Percentiles rank a stretch among this genome's conserved stretches.
Conservation (phyloP, 2,888 invertebrate genomes). For the Sesamia inferens region DNA sequence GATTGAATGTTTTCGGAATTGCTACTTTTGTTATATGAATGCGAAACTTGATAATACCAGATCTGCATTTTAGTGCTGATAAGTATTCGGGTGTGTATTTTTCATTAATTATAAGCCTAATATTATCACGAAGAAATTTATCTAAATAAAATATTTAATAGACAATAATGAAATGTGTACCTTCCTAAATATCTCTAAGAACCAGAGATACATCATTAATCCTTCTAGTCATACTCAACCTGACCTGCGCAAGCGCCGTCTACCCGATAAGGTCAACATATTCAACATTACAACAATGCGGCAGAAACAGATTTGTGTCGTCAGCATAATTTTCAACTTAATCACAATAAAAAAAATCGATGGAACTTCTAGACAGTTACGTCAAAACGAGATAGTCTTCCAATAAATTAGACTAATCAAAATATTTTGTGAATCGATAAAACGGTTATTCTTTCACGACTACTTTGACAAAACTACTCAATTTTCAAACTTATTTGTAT, state of each 20-base stretch:
- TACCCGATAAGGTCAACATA: conserved; percentile 39
- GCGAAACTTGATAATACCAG: conserved; percentile 20
- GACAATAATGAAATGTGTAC: conserved; percentile 1
- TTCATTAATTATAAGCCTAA: not conserved
- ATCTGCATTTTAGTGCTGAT: not conserved
- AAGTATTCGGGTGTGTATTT: conserved; percentile 7
- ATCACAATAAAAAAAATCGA: conserved; percentile 46
- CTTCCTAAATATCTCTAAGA: not conserved
- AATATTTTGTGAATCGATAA: conserved; percentile 50
- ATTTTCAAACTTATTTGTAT: conserved; percentile 49
- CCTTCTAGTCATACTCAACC: conserved; percentile 1
- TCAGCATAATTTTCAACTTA: conserved; percentile 49
- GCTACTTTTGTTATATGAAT: conserved; percentile 51
- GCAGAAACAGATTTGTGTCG: conserved; percentile 34
- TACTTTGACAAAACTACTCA: not conserved
- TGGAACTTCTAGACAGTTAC: conserved; percentile 51
- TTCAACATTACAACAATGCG: conserved; percentile 46
- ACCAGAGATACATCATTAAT: conserved; percentile 10
- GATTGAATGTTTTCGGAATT: conserved; percentile 34
- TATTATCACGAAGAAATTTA: conserved; percentile 3
- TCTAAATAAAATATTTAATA: conserved; percentile 4
- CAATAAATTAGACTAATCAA: conserved; percentile 57
- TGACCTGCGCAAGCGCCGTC: conserved; percentile 29
- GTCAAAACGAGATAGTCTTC: conserved; percentile 46
- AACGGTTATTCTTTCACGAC: conserved; percentile 43